These are phyloP conservation scores for Micropterix aruncella DNA, from an alignment of 2,888 invertebrate species.

Conservation along the genomic window DNA sequence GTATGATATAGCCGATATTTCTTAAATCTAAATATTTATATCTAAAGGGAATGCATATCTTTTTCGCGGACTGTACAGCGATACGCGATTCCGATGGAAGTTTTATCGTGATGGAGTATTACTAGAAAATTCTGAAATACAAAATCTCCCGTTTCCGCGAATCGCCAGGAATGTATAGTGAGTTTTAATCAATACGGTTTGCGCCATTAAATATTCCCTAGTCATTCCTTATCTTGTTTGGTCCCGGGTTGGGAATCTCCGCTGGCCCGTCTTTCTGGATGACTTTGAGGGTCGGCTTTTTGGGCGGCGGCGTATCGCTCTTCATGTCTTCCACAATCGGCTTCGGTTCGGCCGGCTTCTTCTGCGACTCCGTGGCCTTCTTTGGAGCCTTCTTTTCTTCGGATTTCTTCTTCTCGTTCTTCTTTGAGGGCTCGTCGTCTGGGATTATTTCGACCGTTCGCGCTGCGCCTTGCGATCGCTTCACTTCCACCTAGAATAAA, in stretches of 20 bases:
- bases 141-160: no score
- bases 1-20: no score
- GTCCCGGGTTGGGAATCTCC: constrained; percentile 28
- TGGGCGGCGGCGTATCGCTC: constrained; percentile 37
- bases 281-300: constrained; percentile 40
- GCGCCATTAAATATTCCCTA: no score
- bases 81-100: no score
- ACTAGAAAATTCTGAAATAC: no score
- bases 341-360: constrained; percentile 21
- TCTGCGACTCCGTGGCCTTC: constrained; percentile 7
- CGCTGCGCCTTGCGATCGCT: not conserved
- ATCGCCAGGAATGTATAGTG: no score
- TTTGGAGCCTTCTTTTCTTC: constrained; percentile 9
- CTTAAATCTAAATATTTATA: no score
- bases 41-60: no score
- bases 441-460: not conserved
- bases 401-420: constrained; percentile 10
- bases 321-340: constrained; percentile 41
- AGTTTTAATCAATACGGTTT: no score
- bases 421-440: constrained; percentile 8
- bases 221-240: constrained; percentile 8
- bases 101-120: no score
- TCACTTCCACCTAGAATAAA: not conserved
- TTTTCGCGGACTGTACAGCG: no score
- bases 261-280: constrained; percentile 42